These are phyloP conservation scores for Montipora capitata DNA, from an alignment of 92 coral and sea anemone genomes.

Conservation along the genomic window DNA sequence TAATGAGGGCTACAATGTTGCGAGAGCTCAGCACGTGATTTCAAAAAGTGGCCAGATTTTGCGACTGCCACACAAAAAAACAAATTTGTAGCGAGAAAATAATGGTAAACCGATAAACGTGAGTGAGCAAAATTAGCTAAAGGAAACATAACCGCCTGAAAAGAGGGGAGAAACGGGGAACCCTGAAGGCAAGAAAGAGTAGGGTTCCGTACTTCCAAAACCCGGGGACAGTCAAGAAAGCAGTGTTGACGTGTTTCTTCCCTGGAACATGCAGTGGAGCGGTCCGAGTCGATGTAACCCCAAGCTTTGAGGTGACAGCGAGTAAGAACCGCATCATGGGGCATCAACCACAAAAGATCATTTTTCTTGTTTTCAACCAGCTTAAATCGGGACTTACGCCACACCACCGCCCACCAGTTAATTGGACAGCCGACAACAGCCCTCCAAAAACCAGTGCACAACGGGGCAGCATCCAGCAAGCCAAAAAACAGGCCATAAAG, in stretches of 20 bases:
- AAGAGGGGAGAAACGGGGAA: not conserved
- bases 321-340: not conserved
- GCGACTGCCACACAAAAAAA: not conserved
- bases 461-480: not conserved
- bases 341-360: not conserved
- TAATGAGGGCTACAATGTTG: no score
- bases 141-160: not conserved
- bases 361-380: not conserved
- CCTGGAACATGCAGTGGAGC: no score
- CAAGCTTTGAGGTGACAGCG: not conserved
- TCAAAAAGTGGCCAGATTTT: no score
- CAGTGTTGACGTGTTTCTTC: constrained; percentile 2
- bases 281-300: not conserved
- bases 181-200: not conserved
- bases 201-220: not conserved
- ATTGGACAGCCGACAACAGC: not conserved
- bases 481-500: not conserved
- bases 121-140: not conserved
- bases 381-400: not conserved
- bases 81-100: not conserved
- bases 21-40: no score
- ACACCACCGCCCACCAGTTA: not conserved
- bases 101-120: not conserved
- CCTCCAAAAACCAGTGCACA: not conserved
- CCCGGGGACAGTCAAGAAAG: not conserved